Evolutionary conservation across 2,113 vertebrate species (phyloP).

Genomic region (Stegastes partitus): DNA sequence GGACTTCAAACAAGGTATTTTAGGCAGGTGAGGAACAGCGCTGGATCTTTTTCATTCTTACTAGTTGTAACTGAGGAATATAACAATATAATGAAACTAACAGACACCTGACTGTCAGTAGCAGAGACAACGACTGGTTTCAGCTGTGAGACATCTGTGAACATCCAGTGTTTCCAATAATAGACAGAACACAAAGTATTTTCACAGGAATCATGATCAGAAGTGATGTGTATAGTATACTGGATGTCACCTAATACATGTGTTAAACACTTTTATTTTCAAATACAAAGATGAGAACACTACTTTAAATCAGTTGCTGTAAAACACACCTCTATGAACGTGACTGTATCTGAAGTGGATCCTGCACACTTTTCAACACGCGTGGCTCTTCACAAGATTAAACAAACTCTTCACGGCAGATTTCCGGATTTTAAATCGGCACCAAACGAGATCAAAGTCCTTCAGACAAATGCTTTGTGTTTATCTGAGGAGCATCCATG

Average conservation of each 20-base stretch:
- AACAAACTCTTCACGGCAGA: not conserved
- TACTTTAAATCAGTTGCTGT: too few relatives aligned
- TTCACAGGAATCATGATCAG: too few relatives aligned
- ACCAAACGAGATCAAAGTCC: not conserved
- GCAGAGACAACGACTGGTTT: not conserved
- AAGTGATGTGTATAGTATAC: too few relatives aligned
- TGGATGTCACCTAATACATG: too few relatives aligned
- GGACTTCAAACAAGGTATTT: too few relatives aligned
- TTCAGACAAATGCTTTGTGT: conserved; percentile 11
- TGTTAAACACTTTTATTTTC: too few relatives aligned
- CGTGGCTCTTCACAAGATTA: not conserved
- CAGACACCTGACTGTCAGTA: not conserved
- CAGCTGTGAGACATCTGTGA: not conserved
- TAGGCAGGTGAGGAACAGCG: too few relatives aligned
- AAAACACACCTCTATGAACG: too few relatives aligned
- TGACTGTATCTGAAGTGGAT: too few relatives aligned
- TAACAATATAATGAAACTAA: not conserved
- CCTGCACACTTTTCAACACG: too few relatives aligned
- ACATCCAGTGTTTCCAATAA: not conserved
- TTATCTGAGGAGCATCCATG: conserved; percentile 21
- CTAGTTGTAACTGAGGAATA: not conserved
- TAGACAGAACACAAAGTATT: too few relatives aligned
- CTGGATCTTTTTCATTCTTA: not conserved
- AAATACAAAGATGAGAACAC: too few relatives aligned
- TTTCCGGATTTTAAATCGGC: not conserved